Conservation (phyloP, 2,113 vertebrate genomes). For the Fulica atra region DNA sequence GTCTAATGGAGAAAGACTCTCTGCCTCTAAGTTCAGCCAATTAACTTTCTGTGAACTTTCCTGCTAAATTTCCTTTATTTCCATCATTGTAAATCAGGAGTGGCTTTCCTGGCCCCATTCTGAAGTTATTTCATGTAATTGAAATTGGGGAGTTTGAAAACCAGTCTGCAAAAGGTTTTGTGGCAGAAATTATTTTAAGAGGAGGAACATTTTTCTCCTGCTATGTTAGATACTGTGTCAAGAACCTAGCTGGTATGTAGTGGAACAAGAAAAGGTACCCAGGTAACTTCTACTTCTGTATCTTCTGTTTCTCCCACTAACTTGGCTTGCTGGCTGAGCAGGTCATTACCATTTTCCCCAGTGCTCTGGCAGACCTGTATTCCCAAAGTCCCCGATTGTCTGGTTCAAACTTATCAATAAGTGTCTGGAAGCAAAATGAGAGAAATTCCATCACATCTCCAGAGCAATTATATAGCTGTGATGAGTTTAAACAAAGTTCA, state of each 20-base stretch:
- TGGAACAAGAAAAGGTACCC: background rate
- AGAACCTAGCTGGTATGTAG: background rate
- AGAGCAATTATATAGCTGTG: background rate
- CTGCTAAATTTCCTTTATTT: background rate
- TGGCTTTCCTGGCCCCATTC: background rate
- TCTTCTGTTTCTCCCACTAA: background rate
- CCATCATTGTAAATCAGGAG: background rate
- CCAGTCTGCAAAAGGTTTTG: background rate
- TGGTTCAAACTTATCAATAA: background rate
- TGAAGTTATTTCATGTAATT: background rate
- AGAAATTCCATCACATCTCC: background rate
- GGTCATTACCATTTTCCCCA: background rate
- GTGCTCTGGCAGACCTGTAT: background rate
- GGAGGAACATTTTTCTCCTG: background rate
- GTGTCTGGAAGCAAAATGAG: background rate
- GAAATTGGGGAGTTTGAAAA: background rate
- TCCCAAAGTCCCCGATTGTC: background rate
- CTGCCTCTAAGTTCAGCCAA: slow-evolving; percentile 7
- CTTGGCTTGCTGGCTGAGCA: background rate
- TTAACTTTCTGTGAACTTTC: slow-evolving; percentile 42
- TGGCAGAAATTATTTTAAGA: background rate
- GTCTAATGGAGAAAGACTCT: background rate
- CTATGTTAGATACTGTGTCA: background rate
- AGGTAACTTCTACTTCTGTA: background rate
- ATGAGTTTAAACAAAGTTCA: slow-evolving; percentile 31